These are phyloP conservation scores for Athene cunicularia DNA, from an alignment of 2,113 vertebrate species.

Conservation along the genomic window DNA sequence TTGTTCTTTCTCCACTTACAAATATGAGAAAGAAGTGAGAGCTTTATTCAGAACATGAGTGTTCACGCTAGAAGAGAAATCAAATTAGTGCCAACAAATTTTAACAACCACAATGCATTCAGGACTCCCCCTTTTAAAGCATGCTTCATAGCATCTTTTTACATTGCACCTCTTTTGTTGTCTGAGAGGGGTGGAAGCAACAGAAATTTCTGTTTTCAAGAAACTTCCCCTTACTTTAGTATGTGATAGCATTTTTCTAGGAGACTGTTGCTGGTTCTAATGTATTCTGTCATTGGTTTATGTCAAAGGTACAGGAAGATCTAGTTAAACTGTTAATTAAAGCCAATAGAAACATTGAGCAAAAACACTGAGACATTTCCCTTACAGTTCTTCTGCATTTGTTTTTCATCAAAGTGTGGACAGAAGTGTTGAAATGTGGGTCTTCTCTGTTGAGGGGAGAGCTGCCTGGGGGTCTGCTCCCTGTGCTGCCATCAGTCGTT, in stretches of 20 bases:
- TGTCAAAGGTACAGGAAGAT: neutral
- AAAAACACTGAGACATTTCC: neutral
- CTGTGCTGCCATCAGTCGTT: rapidly evolving
- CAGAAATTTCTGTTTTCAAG: neutral
- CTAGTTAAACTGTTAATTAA: neutral
- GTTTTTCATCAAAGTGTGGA: neutral
- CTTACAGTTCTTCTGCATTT: neutral
- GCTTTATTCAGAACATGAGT: neutral
- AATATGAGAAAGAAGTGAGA: neutral
- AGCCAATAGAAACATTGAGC: rapidly evolving
- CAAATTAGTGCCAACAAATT: rapidly evolving
- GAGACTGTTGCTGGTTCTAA: neutral
- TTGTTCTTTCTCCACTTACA: neutral
- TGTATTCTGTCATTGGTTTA: neutral
- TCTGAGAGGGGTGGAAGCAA: neutral
- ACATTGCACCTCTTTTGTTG: neutral
- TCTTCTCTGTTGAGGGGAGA: neutral
- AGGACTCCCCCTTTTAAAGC: neutral
- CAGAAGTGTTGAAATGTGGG: neutral
- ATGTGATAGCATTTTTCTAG: neutral
- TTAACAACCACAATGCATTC: neutral
- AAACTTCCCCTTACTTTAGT: neutral
- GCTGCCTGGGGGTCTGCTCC: neutral
- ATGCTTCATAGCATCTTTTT: neutral
- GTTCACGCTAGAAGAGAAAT: neutral